A percentile compares a stretch with the other conserved stretches of the same genome.
Evolutionary conservation across 2,113 vertebrate species (phyloP).

Genomic region (Phalacrocorax pelagicus): DNA sequence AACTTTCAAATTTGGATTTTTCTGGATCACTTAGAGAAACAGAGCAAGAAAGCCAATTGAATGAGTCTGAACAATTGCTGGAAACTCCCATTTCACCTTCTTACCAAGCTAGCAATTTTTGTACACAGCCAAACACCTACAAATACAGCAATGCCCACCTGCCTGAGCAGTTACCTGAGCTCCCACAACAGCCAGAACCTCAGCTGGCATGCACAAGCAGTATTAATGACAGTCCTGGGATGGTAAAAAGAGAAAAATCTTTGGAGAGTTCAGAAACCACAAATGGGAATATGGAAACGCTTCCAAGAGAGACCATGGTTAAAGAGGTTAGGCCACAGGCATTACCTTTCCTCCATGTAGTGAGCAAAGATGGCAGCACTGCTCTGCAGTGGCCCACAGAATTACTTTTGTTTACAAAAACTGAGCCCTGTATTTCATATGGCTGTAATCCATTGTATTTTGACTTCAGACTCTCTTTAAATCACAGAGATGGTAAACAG

Average conservation of each 20-base stretch:
- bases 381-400: slow-evolving; percentile 89
- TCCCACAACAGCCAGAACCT: background rate
- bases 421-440: slow-evolving; percentile 89
- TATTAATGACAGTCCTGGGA: background rate
- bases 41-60: slow-evolving; percentile 13
- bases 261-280: slow-evolving; percentile 19
- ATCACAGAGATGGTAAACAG: slow-evolving; percentile 46
- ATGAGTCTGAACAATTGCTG: slow-evolving; percentile 15
- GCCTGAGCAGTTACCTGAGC: slow-evolving; percentile 31
- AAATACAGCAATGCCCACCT: slow-evolving; percentile 47
- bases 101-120: slow-evolving; percentile 35
- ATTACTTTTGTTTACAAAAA: slow-evolving; percentile 88
- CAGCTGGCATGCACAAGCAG: background rate
- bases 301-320: slow-evolving; percentile 11
- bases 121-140: background rate
- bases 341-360: slow-evolving; percentile 81
- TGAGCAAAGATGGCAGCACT: slow-evolving; percentile 85
- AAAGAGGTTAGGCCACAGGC: slow-evolving; percentile 52
- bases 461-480: slow-evolving; percentile 78
- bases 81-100: slow-evolving; percentile 32
- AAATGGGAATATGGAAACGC: background rate
- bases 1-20: slow-evolving; percentile 59
- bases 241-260: background rate
- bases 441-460: slow-evolving; percentile 89
- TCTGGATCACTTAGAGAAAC: slow-evolving; percentile 14